These are phyloP conservation scores for Toxonevra muliebris DNA, from an alignment of 2,888 invertebrate species.

Conservation along the genomic window DNA sequence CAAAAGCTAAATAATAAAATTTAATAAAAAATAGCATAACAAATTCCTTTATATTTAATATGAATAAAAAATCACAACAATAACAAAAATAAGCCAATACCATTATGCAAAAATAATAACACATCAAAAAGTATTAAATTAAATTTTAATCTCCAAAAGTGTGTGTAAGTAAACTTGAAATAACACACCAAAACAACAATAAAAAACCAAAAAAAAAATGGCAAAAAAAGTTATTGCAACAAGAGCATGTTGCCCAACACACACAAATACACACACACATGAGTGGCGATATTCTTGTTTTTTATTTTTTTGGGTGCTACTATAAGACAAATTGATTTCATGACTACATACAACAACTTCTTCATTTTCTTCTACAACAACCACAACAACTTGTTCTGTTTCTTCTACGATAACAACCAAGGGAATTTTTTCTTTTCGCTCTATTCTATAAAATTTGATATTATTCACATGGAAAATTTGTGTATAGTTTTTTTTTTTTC, in stretches of 20 bases:
- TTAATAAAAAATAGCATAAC: no score
- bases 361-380: neutral
- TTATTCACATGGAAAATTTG: slow-evolving; percentile 32
- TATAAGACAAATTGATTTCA: slow-evolving; percentile 58
- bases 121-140: slow-evolving; percentile 52
- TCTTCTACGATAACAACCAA: neutral
- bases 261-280: no score
- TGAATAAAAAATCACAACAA: no score
- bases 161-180: slow-evolving; percentile 41
- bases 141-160: slow-evolving; percentile 53
- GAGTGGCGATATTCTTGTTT: no score
- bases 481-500: neutral
- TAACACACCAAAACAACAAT: no score
- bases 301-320: no score
- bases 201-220: no score
- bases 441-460: slow-evolving; percentile 27
- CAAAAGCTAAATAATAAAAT: no score
- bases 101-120: slow-evolving; percentile 55
- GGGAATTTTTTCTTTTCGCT: neutral
- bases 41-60: no score
- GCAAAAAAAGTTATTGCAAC: neutral
- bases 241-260: neutral
- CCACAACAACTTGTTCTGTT: neutral
- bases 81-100: no score
- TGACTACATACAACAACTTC: slow-evolving; percentile 41